Conservation (phyloP, 2,888 invertebrate species). For the Liopterus haemorrhoidalis region DNA sequence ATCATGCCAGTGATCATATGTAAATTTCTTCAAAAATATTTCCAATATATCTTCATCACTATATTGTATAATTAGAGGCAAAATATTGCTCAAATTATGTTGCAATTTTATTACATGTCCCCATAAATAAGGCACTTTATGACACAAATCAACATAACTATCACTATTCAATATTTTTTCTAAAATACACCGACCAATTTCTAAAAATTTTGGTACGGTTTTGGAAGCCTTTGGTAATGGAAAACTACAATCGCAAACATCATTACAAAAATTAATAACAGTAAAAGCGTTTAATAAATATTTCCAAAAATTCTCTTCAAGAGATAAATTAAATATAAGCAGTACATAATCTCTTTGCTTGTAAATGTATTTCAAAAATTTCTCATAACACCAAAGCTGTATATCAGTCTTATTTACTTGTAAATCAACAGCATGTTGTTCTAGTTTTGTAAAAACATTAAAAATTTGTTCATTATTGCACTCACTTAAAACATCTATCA, state of each 20-base stretch:
- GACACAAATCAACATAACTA: constrained; percentile 49
- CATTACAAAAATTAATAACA: constrained; percentile 44
- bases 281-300: too few relatives aligned
- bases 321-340: too few relatives aligned
- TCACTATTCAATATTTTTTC: constrained; percentile 48
- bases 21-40: constrained; percentile 51
- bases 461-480: constrained; percentile 33
- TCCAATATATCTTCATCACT: constrained; percentile 53
- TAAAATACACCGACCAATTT: constrained; percentile 54
- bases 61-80: constrained; percentile 57
- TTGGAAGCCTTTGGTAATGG: constrained; percentile 51
- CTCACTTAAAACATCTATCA: constrained; percentile 33
- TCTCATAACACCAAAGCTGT: constrained; percentile 40
- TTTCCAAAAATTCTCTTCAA: constrained; percentile 55
- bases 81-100: constrained; percentile 47
- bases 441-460: constrained; percentile 35
- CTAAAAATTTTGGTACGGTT: constrained; percentile 48
- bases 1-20: constrained; percentile 55
- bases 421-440: constrained; percentile 33
- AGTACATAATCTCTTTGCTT: constrained; percentile 29
- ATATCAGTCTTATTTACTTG: constrained; percentile 32
- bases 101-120: constrained; percentile 51
- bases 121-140: constrained; percentile 59
- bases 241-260: constrained; percentile 56
- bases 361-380: constrained; percentile 40